Evolutionary conservation across 2,113 vertebrate species (phyloP), one percentile per base, ranked within the genome.

Genomic region (Brachyistius frenatus): DNA sequence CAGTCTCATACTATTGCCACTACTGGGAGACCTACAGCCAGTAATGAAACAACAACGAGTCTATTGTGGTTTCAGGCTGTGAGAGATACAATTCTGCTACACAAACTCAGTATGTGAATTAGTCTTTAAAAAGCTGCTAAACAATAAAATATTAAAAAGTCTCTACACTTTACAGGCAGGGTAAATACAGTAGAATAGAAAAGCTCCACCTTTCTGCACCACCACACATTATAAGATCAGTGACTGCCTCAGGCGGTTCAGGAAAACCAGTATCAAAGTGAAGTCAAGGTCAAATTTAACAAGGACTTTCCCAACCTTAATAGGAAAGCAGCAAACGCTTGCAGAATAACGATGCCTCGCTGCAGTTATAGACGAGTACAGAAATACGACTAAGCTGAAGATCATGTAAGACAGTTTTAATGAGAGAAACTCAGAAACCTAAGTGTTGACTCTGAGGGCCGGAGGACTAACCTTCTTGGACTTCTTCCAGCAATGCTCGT

Each of bases 21-120:
- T 85, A 87, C 88, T 73, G 75, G 87, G 76, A 49, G 77, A 47
- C 41, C 70, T 87, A 47, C 47, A 68, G 13, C 73, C 73, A 73
- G 31, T 16, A 67, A 80, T 63, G 39, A 76, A 41, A 61, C 49
- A 14, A 55, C 44, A 41, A 15, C 23, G 23, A 16, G 31, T 14
- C 6, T 23, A 4, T 10, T 8, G 30, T 37, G 41, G 11, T 0
- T 14, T 10, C 23, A 1, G 11, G 44, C 6, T 63, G 39, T 9
- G 7, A 10, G 39, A 10, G 39, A 37, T 23, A 37, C 7, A 10
- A 41, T 6, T 41, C 10, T 10, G 39, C 7, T 41, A 9, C 10
- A 41, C 9, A 41, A 41, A 41, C 6, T 7, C 39, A 5, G 39
- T 41, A 30, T 49, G 11, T 61, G 56, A 16, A 36, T 3, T n/a